Evolutionary conservation across 2,113 vertebrate genomes (phyloP).

Genomic region (Astatotilapia flaviijosephi): DNA sequence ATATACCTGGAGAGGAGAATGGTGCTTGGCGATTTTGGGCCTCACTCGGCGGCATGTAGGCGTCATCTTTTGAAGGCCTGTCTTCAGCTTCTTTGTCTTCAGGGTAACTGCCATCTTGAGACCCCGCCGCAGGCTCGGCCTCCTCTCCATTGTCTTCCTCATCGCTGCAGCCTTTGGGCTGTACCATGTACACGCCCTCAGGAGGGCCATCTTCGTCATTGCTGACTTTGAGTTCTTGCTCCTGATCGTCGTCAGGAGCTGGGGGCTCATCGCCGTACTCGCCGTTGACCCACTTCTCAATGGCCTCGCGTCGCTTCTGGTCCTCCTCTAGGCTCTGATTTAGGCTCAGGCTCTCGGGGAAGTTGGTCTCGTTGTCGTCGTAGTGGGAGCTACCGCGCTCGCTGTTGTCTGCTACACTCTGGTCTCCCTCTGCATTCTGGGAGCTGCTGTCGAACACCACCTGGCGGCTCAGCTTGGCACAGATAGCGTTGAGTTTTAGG

Average conservation of each 20-base stretch:
- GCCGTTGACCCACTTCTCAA: constrained; percentile 98
- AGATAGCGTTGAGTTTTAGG: constrained; percentile 99
- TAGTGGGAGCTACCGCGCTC: constrained; percentile 79
- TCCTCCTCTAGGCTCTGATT: constrained; percentile 87
- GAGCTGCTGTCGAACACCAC: constrained; percentile 88
- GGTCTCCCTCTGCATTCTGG: constrained; percentile 79
- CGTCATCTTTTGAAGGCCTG: constrained; percentile 73
- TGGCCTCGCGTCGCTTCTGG: constrained; percentile 91
- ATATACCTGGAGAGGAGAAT: constrained; percentile 72
- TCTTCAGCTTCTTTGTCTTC: constrained; percentile 81
- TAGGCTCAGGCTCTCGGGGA: constrained; percentile 70
- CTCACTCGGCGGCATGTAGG: constrained; percentile 67
- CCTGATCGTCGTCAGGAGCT: constrained; percentile 51
- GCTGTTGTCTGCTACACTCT: constrained; percentile 73
- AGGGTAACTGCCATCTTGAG: constrained; percentile 73
- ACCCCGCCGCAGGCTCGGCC: constrained; percentile 49
- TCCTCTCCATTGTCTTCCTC: constrained; percentile 87
- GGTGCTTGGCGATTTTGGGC: constrained; percentile 54
- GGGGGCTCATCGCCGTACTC: constrained; percentile 88
- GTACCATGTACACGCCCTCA: constrained; percentile 96
- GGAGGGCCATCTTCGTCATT: constrained; percentile 81
- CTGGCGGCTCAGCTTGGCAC: constrained; percentile 98
- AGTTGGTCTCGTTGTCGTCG: constrained; percentile 73
- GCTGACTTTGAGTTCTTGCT: constrained; percentile 54
- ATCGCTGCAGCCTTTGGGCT: constrained; percentile 95